Base-by-base conservation (phyloP, 2,797 vertebrate genomes). In the Coranthus polyacanthus region DNA sequence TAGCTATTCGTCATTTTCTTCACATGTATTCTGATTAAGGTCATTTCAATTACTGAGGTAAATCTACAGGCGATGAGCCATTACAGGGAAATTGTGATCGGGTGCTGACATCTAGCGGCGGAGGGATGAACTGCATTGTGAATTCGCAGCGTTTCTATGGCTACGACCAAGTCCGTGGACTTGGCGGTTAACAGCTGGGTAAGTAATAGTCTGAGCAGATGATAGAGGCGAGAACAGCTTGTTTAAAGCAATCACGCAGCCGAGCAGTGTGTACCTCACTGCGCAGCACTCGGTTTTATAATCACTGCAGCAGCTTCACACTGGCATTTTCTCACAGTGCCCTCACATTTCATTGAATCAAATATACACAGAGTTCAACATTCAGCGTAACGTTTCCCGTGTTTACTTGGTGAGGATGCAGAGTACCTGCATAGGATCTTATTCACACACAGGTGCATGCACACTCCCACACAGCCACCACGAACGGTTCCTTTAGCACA, bases 111-210 rank as follows among this genome's bases (percentile, higher is more conserved):
- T 26, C 86, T 59, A 2, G 80, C 75, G 88, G 75, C 5, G 20
- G 5, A 2, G 15, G 1, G 0, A 2, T 9, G 34, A 65, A 65
- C 62, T 59, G 64, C 60, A 8, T 5, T 0, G 2, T 45, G 36
- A 64, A 42, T n/a, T 54, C 52, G 20, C 37, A 20, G 68, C 44
- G 86, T 90, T 89, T 71, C 88, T 75, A 89, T 89, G 85, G 81
- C 53, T 71, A 89, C 84, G 47, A 39, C 59, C 54, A 51, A 71
- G 60, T 38, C 50, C 37, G 20, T 3, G 15, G 41, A 41, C 39
- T 55, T 49, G 22, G 73, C 57, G 66, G 55, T 63, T 63, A 68
- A 52, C 68, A 75, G 63, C 70, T 58, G 64, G 45, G 24, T 49
- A 50, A 3, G 50, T 68, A 22, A 64, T 22, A 26, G 20, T 54